Evolutionary conservation across 2,113 vertebrate genomes (phyloP).

Genomic region (Elaphurus davidianus): DNA sequence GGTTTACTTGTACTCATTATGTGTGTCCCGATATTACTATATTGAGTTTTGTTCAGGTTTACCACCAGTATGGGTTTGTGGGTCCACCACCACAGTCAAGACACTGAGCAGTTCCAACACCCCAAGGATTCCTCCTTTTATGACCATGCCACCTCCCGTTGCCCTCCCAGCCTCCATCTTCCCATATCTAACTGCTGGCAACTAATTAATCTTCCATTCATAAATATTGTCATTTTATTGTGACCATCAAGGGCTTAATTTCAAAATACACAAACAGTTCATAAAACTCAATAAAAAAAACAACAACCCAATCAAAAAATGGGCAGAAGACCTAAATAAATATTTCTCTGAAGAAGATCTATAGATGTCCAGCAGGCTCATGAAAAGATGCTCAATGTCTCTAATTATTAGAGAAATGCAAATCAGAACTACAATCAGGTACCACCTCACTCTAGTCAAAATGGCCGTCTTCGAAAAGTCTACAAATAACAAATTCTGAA

Average conservation of each 20-base stretch:
- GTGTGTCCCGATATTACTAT: background rate
- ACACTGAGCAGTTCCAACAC: background rate
- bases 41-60: background rate
- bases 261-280: background rate
- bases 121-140: background rate
- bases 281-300: background rate
- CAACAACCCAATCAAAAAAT: background rate
- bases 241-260: background rate
- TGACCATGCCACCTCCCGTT: background rate
- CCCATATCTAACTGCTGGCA: background rate
- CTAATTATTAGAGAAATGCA: background rate
- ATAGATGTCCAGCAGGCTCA: background rate
- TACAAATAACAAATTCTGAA: background rate
- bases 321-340: background rate
- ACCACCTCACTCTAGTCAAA: background rate
- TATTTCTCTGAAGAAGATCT: background rate
- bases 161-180: background rate
- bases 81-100: background rate
- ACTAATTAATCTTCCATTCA: background rate
- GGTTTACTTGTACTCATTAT: background rate
- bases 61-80: background rate
- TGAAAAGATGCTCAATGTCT: background rate
- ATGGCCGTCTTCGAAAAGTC: background rate
- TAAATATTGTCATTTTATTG: background rate
- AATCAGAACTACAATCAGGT: background rate